Evolutionary conservation across 2,888 invertebrate species (phyloP).

Genomic region (Troglohyphantes excavatus): DNA sequence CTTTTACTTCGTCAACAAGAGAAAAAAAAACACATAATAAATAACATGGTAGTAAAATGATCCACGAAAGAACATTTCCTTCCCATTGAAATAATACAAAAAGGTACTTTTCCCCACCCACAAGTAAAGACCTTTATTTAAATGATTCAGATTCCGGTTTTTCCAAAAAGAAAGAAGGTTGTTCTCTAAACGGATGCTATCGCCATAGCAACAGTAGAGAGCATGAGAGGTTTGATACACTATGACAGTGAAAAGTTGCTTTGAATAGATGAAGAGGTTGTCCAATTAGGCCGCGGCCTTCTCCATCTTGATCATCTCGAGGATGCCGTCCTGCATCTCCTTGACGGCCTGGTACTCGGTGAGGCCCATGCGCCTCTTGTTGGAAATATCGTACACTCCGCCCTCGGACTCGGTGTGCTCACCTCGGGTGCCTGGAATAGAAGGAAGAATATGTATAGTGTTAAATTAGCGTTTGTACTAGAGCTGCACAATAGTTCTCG

Average conservation of each 20-base stretch:
- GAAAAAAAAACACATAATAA: background rate
- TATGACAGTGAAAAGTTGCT: constrained; percentile 2
- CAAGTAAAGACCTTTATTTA: background rate
- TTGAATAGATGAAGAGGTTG: background rate
- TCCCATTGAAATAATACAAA: background rate
- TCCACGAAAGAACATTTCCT: background rate
- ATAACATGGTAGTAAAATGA: constrained; percentile 5
- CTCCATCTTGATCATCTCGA: constrained; percentile 97
- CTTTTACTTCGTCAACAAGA: background rate
- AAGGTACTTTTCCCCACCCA: background rate
- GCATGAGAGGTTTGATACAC: constrained; percentile 3
- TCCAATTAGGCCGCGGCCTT: constrained; percentile 85
- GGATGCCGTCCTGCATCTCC: constrained; percentile 98
- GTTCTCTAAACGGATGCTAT: too few species aligned
- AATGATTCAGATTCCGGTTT: background rate
- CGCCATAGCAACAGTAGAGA: background rate
- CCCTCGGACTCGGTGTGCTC: constrained; percentile 98
- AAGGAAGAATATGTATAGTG: too few species aligned
- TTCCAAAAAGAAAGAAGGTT: background rate
- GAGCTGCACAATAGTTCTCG: too few species aligned
- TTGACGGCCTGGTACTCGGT: constrained; percentile 98
- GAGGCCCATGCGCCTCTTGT: constrained; percentile 98
- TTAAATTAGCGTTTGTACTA: too few species aligned
- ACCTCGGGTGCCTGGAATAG: constrained; percentile 90
- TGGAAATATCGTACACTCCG: constrained; percentile 97